A percentile compares a stretch with the other conserved stretches of the same genome.
phyloP scores from a whole-genome alignment of 2,113 vertebrate species.

The Lipophrys pholis region DNA sequence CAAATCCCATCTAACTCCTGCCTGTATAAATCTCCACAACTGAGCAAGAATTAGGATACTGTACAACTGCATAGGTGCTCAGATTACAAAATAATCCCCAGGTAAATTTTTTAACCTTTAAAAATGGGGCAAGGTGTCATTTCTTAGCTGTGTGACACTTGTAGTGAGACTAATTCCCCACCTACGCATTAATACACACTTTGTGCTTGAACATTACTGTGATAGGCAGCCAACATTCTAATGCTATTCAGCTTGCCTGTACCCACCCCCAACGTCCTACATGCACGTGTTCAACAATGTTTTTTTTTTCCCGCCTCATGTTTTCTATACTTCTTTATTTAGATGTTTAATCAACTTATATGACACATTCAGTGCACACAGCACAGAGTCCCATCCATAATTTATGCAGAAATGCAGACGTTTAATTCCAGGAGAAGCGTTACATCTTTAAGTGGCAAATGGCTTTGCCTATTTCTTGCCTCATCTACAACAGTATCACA shows the following conservation, averaged over 20 bases:
- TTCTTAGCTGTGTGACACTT: constrained; percentile 69
- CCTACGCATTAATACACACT: constrained; percentile 69
- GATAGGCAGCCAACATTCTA: constrained; percentile 65
- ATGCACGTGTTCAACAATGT: constrained; percentile 15
- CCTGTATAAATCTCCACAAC: constrained; percentile 75
- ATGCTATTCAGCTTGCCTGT: constrained; percentile 57
- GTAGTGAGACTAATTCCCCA: constrained; percentile 75
- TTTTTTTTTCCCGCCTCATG: constrained; percentile 5
- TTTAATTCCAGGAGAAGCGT: constrained; percentile 77
- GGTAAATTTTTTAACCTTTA: constrained; percentile 79
- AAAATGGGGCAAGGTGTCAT: constrained; percentile 73
- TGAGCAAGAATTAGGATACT: constrained; percentile 72
- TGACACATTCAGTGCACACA: constrained; percentile 67
- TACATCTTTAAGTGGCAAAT: constrained; percentile 77
- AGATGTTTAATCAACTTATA: constrained; percentile 73
- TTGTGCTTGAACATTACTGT: constrained; percentile 55
- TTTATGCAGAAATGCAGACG: constrained; percentile 80
- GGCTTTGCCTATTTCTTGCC: constrained; percentile 75
- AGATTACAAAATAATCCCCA: constrained; percentile 86
- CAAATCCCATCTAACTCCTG: constrained; percentile 71
- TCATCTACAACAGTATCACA: constrained; percentile 77
- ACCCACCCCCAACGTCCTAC: constrained; percentile 41
- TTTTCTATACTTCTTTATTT: constrained; percentile 58
- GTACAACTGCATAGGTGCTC: constrained; percentile 69
- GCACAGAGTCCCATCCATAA: constrained; percentile 57